Evolutionary conservation across 2,888 invertebrate species (phyloP).

Genomic region (Thymelicus lineola): DNA sequence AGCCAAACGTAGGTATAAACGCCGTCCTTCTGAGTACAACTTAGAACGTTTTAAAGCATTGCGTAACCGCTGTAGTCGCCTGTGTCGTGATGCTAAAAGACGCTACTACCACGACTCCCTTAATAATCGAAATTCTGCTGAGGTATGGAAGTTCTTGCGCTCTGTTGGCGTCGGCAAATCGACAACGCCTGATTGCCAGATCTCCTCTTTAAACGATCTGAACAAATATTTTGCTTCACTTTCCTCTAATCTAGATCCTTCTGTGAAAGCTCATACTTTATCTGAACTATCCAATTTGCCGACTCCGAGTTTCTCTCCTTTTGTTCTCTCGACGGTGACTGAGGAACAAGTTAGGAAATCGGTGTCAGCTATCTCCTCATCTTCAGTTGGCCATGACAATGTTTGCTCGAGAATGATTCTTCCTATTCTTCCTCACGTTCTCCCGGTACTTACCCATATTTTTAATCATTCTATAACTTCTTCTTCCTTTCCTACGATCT

Average conservation of each 20-base stretch:
- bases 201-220: too few species aligned
- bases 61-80: constrained; percentile 16
- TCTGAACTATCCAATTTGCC: too few species aligned
- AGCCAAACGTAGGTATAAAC: constrained; percentile 7
- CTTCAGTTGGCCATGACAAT: too few species aligned
- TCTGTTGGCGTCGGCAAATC: constrained; percentile 1
- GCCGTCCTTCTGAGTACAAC: background rate
- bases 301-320: too few species aligned
- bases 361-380: too few species aligned
- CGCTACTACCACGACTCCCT: constrained; percentile 9
- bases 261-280: too few species aligned
- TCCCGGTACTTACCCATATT: background rate
- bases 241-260: too few species aligned
- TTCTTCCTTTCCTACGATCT: background rate
- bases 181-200: too few species aligned
- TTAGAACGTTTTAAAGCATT: constrained; percentile 1
- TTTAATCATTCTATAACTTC: background rate
- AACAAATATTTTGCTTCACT: too few species aligned
- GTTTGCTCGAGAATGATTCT: too few species aligned
- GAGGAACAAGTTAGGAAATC: too few species aligned
- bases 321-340: too few species aligned
- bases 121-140: constrained; percentile 17
- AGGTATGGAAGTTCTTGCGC: constrained; percentile 4
- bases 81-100: constrained; percentile 16
- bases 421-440: background rate